Conservation (phyloP, 2,888 invertebrate genomes). For the Copidosoma aretas region DNA sequence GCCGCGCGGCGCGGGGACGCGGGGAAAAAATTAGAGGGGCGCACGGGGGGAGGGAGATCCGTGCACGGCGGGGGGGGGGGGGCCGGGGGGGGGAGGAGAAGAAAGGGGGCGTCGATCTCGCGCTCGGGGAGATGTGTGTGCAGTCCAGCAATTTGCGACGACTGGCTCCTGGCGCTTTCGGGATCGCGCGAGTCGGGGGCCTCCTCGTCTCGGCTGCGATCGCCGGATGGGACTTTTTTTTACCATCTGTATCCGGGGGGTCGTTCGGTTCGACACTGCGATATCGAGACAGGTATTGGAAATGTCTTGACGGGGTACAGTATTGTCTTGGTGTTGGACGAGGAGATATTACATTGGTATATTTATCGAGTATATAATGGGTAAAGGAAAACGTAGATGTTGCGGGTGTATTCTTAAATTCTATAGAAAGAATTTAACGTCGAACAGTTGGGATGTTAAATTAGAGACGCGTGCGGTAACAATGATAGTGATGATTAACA, state of each 20-base stretch:
- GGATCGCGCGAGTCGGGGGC: constrained; percentile 3
- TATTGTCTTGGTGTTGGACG: no score
- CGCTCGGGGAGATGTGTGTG: neutral
- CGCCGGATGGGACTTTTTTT: neutral
- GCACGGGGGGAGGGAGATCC: neutral
- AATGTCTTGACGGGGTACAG: no score
- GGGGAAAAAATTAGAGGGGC: neutral
- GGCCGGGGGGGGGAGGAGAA: neutral
- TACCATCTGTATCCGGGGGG: neutral
- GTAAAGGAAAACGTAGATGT: no score
- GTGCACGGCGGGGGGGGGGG: neutral
- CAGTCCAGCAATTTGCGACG: neutral
- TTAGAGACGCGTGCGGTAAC: no score
- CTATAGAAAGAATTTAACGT: no score
- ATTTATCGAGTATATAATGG: no score
- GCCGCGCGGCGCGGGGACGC: neutral
- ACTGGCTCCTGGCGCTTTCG: constrained; percentile 23
- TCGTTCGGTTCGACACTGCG: no score
- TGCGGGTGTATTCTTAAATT: no score
- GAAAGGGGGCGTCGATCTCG: constrained; percentile 29
- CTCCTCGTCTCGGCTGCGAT: neutral
- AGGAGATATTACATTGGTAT: no score
- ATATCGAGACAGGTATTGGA: no score
- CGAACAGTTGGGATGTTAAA: no score
- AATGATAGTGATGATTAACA: no score